phyloP scores from a whole-genome alignment of 2,797 vertebrate species.

The Cheirogaleus major region DNA sequence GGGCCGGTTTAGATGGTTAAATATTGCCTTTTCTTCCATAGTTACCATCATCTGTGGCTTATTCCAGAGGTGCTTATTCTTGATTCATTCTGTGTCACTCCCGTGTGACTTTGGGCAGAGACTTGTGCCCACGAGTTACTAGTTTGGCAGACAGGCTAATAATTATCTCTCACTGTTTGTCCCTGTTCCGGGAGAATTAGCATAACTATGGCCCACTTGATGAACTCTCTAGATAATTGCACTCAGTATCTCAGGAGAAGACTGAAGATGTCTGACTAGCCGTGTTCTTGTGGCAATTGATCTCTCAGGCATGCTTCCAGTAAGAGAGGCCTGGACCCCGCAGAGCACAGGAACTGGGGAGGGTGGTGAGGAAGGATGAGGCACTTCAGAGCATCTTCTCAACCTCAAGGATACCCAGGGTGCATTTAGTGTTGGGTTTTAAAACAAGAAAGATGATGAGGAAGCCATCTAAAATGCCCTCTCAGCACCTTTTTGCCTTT shows the following conservation, averaged over 20 bases:
- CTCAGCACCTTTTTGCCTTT: slow-evolving; percentile 34
- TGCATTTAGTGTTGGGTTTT: not conserved
- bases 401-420: not conserved
- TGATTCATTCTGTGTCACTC: not conserved
- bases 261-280: not conserved
- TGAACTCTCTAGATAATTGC: not conserved
- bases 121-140: fast-evolving
- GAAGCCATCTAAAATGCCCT: slow-evolving; percentile 11
- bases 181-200: not conserved
- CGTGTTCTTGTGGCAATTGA: slow-evolving; percentile 41
- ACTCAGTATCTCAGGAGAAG: not conserved
- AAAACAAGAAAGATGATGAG: not conserved
- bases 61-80: not conserved
- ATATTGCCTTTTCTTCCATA: not conserved
- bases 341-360: slow-evolving; percentile 23
- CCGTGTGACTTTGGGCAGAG: not conserved
- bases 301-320: slow-evolving; percentile 19
- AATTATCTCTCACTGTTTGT: not conserved
- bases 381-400: slow-evolving; percentile 38
- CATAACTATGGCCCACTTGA: fast-evolving
- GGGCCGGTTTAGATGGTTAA: not conserved
- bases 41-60: not conserved
- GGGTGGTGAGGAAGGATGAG: slow-evolving; percentile 13
- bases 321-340: not conserved
- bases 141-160: not conserved